Evolutionary conservation across 2,797 vertebrate genomes (phyloP).

Genomic region (Margarornis squamiger): DNA sequence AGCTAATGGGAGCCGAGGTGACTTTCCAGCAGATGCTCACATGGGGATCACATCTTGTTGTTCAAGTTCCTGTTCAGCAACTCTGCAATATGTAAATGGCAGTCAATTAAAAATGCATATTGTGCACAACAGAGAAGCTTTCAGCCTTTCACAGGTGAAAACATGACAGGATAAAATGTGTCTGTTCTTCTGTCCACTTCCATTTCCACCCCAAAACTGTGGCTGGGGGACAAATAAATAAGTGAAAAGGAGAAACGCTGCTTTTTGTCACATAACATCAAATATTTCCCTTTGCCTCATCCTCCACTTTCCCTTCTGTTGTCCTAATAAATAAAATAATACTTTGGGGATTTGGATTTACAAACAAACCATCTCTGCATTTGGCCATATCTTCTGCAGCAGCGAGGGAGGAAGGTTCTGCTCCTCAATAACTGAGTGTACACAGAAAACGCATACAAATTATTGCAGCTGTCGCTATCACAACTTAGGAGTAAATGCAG

Average conservation of each 20-base stretch:
- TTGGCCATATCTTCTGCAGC: conserved; percentile 55
- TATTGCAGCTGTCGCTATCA: conserved; percentile 75
- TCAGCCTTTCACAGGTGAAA: background rate
- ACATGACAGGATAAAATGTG: background rate
- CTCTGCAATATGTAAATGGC: background rate
- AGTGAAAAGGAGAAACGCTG: conserved; percentile 22
- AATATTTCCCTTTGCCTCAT: conserved; percentile 35
- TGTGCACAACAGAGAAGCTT: background rate
- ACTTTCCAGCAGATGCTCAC: background rate
- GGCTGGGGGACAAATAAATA: conserved; percentile 29
- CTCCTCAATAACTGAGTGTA: conserved; percentile 53
- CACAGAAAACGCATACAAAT: conserved; percentile 74
- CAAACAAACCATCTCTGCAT: conserved; percentile 72
- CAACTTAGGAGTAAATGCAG: conserved; percentile 76
- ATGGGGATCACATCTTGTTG: background rate
- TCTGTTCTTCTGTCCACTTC: background rate
- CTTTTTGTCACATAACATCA: conserved; percentile 58
- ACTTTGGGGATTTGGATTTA: conserved; percentile 65
- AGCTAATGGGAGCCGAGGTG: background rate
- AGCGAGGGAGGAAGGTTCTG: conserved; percentile 68
- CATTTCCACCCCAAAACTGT: background rate
- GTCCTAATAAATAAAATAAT: conserved; percentile 74
- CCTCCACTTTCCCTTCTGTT: conserved; percentile 61
- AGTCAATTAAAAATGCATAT: background rate
- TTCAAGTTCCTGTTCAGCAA: background rate